Percentiles rank a stretch among this genome's conserved stretches.
These are phyloP conservation scores for Artibeus lituratus DNA, from an alignment of 2,797 vertebrate genomes.

Conservation along the genomic window DNA sequence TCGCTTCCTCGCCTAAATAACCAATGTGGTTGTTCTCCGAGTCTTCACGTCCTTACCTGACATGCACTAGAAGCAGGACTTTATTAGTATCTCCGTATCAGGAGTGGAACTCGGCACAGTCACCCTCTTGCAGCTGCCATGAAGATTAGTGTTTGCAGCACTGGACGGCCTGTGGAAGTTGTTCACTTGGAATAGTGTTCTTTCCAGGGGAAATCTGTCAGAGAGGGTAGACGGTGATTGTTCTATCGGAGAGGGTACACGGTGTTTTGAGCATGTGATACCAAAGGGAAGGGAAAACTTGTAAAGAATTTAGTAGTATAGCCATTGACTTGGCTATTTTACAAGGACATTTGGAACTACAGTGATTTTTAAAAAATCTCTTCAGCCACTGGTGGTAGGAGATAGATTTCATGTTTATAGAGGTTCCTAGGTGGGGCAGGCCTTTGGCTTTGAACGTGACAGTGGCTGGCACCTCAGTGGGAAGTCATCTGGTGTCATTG, in stretches of 20 bases:
- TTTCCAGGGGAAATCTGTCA: constrained; percentile 17
- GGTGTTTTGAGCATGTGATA: background rate
- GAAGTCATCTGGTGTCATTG: background rate
- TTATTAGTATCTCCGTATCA: background rate
- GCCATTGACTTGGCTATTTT: background rate
- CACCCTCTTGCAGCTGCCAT: background rate
- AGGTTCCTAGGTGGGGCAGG: background rate
- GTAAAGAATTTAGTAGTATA: background rate
- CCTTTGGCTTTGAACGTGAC: background rate
- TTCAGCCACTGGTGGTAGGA: background rate
- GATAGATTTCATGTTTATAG: background rate
- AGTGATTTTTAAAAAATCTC: background rate
- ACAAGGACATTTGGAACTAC: background rate
- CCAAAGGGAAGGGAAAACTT: background rate
- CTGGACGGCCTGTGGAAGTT: background rate
- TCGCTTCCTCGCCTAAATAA: background rate
- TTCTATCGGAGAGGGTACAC: too few species aligned
- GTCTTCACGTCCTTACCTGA: background rate
- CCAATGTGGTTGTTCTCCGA: background rate
- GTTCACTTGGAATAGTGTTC: background rate
- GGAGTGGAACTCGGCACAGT: background rate
- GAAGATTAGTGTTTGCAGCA: background rate
- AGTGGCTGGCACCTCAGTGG: background rate
- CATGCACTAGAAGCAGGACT: background rate
- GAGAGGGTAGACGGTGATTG: background rate